Evolutionary conservation across 2,888 invertebrate species (phyloP).

Genomic region (Acheta domesticus): DNA sequence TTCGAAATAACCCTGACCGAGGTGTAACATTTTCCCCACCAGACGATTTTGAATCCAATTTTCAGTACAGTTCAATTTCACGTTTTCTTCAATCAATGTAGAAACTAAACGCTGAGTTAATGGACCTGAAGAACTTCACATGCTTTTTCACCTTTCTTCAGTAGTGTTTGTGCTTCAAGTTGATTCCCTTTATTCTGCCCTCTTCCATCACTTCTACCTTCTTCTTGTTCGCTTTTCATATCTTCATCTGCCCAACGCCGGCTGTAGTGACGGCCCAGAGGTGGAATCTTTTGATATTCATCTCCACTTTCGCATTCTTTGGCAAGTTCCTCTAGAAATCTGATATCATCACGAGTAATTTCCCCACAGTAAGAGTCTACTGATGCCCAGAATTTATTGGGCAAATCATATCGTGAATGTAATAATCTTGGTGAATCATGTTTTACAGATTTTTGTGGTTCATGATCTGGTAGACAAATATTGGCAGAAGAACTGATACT

Average conservation of each 20-base stretch:
- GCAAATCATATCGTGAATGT: conserved; percentile 84
- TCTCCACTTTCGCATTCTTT: conserved; percentile 52
- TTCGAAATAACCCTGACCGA: conserved; percentile 49
- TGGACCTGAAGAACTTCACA: conserved; percentile 48
- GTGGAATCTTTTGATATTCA: conserved; percentile 77
- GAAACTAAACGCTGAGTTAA: conserved; percentile 85
- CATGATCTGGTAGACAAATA: conserved; percentile 32
- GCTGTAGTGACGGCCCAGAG: conserved; percentile 85
- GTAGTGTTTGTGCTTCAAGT: conserved; percentile 54
- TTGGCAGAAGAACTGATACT: conserved; percentile 21
- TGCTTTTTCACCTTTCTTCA: conserved; percentile 59
- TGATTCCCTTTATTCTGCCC: conserved; percentile 21
- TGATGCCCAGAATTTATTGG: conserved; percentile 92
- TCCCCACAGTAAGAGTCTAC: conserved; percentile 91
- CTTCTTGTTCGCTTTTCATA: conserved; percentile 64
- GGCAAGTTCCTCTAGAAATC: conserved; percentile 66
- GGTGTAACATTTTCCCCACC: conserved; percentile 36
- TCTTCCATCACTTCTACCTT: conserved; percentile 42
- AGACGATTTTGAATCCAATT: conserved; percentile 40
- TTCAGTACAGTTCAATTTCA: conserved; percentile 48
- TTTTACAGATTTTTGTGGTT: conserved; percentile 55
- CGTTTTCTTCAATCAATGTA: conserved; percentile 82
- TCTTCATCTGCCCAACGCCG: conserved; percentile 85
- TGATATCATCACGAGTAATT: conserved; percentile 80
- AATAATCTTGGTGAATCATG: conserved; percentile 65